phyloP scores from a whole-genome alignment of 2,888 invertebrate genomes.

The Oxystoma pomonae region DNA sequence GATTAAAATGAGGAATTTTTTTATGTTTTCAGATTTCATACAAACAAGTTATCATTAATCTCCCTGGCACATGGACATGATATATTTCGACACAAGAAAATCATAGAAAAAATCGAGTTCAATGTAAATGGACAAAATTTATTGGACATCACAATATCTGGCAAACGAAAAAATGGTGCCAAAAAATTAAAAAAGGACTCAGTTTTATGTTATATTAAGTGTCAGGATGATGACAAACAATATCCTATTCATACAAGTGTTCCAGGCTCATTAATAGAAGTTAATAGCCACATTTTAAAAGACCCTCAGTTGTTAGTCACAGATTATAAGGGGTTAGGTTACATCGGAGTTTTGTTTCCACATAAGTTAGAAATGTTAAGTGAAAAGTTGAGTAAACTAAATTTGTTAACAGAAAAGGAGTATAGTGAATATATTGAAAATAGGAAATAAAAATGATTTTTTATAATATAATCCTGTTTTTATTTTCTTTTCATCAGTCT shows the following conservation, averaged over 20 bases:
- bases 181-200: constrained; percentile 24
- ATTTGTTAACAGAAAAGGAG: constrained; percentile 27
- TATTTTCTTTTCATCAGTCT: neutral
- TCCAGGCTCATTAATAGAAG: constrained; percentile 28
- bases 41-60: constrained; percentile 28
- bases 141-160: constrained; percentile 24
- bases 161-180: constrained; percentile 29
- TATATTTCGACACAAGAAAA: constrained; percentile 23
- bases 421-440: constrained; percentile 22
- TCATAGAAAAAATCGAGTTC: constrained; percentile 29
- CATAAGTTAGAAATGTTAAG: constrained; percentile 12
- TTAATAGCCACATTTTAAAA: constrained; percentile 26
- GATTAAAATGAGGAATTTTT: neutral
- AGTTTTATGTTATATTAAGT: constrained; percentile 30
- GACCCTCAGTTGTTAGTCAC: constrained; percentile 29
- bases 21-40: constrained; percentile 18
- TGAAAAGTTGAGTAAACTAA: constrained; percentile 15
- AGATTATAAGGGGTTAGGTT: constrained; percentile 29
- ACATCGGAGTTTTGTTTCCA: constrained; percentile 29
- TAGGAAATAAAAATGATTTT: neutral
- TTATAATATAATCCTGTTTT: neutral
- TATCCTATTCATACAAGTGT: constrained; percentile 29
- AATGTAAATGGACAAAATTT: constrained; percentile 27
- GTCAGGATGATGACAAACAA: constrained; percentile 26
- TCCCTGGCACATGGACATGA: constrained; percentile 29